These are phyloP conservation scores for Loxodonta africana DNA, from an alignment of 2,113 vertebrate species.

Conservation along the genomic window DNA sequence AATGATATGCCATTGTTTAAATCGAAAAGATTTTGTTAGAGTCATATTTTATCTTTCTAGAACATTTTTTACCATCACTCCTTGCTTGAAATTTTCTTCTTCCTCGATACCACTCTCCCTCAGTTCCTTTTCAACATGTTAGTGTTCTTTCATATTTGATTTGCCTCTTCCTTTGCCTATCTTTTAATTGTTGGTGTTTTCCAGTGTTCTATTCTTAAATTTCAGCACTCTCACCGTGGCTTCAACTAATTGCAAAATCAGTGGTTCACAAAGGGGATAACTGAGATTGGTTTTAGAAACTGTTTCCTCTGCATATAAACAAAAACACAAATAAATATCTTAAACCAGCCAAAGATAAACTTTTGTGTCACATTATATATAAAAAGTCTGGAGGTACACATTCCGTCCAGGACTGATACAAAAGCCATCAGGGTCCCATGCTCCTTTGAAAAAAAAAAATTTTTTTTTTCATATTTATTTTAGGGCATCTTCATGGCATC, in stretches of 20 bases:
- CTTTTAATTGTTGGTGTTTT: not conserved
- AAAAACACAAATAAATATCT: not conserved
- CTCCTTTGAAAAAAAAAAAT: not conserved
- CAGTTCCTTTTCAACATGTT: not conserved
- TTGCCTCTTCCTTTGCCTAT: not conserved
- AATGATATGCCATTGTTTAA: not conserved
- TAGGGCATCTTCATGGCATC: not conserved
- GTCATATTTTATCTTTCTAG: not conserved
- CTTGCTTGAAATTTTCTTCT: not conserved
- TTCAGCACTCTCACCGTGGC: not conserved
- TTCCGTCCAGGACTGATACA: not conserved
- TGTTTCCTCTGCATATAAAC: not conserved
- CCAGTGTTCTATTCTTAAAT: not conserved
- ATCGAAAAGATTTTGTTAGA: not conserved
- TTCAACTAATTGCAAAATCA: not conserved
- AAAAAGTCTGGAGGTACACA: not conserved
- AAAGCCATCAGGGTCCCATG: not conserved
- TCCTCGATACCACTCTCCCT: not conserved
- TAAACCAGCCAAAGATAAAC: not conserved
- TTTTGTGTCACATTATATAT: not conserved
- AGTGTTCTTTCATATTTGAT: not conserved
- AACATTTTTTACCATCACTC: not conserved
- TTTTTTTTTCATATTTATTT: not conserved
- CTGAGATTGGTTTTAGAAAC: not conserved
- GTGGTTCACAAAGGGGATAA: not conserved